A percentile compares a stretch with the other conserved stretches of the same genome.
These are phyloP conservation scores for Scleropages formosus DNA, from an alignment of 2,797 vertebrate species.

Conservation along the genomic window DNA sequence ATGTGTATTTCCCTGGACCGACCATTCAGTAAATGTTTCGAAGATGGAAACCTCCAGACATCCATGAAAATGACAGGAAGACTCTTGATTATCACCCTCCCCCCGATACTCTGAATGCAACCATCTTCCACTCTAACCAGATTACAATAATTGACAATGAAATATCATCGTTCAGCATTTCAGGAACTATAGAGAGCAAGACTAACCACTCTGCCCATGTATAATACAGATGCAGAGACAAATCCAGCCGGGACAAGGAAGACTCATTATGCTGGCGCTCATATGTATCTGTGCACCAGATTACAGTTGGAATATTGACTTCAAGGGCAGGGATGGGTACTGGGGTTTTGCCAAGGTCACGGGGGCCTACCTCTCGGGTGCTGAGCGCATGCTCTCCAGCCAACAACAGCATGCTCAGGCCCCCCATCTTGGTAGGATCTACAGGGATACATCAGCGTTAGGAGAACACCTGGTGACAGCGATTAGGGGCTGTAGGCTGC, in stretches of 20 bases:
- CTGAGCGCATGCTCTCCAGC: conserved; percentile 94
- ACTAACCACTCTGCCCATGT: background rate
- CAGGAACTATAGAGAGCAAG: conserved; percentile 17
- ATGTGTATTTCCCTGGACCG: conserved; percentile 37
- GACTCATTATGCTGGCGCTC: background rate
- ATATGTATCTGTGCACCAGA: background rate
- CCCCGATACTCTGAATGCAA: background rate
- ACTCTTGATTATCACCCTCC: conserved; percentile 5
- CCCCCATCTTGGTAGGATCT: conserved; percentile 98
- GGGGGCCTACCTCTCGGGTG: conserved; percentile 81
- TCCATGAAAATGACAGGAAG: conserved; percentile 29
- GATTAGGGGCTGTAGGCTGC: too few species aligned
- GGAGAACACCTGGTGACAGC: too few species aligned
- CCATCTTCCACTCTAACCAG: conserved; percentile 24
- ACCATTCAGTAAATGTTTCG: conserved; percentile 27
- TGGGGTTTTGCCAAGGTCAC: too few species aligned
- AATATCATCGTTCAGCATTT: background rate
- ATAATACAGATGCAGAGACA: background rate
- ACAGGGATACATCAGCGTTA: conserved; percentile 74
- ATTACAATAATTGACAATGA: conserved; percentile 19
- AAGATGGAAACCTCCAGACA: conserved; percentile 18
- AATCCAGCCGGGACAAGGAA: background rate
- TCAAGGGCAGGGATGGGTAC: background rate
- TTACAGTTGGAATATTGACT: background rate
- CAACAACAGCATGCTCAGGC: conserved; percentile 95